Conservation (phyloP, 1,140 invertebrate genomes). For the Rhopalosiphum maidis region DNA sequence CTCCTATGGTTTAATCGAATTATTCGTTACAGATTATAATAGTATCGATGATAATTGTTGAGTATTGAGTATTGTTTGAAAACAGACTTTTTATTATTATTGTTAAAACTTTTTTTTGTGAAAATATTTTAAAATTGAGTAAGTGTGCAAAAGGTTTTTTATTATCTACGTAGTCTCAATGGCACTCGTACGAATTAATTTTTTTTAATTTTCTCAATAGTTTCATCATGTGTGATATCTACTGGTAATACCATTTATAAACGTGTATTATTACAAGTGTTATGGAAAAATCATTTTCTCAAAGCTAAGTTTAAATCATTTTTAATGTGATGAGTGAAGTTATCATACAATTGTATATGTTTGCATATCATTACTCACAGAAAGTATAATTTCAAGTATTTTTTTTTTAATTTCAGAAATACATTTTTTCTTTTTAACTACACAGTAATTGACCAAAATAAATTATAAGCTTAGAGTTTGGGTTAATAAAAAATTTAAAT, state of each 20-base stretch:
- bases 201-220: not conserved
- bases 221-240: not conserved
- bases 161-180: not conserved
- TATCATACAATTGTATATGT: not conserved
- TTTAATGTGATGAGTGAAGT: not conserved
- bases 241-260: not conserved
- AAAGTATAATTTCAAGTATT: not conserved
- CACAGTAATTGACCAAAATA: not conserved
- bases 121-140: not conserved
- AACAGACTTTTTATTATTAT: not conserved
- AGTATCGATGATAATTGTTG: not conserved
- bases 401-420: not conserved
- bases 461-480: too few species aligned
- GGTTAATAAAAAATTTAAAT: too few species aligned
- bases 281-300: not conserved
- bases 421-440: not conserved
- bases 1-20: not conserved
- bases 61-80: not conserved
- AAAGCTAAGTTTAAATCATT: not conserved
- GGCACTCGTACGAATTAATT: not conserved
- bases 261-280: not conserved
- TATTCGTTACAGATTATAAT: not conserved
- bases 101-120: not conserved
- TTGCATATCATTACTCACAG: not conserved
- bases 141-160: too few species aligned